Evolutionary conservation across 1,140 invertebrate species (phyloP), one percentile per base, ranked within the genome.

Genomic region (Psilanteris sp.): DNA sequence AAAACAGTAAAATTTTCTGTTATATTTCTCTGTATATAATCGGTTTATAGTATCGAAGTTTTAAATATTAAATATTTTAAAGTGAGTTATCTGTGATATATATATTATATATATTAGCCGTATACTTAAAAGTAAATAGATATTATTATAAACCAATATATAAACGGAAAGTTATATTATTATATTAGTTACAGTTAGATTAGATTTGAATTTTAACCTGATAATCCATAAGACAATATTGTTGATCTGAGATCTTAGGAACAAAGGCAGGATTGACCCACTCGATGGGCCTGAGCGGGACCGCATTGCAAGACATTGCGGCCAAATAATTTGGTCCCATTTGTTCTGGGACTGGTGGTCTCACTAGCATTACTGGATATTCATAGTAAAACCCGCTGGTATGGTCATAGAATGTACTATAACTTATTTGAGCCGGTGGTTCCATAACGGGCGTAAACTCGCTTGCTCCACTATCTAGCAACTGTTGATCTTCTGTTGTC

Each of bases 201-300:
- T n/a, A n/a, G n/a, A n/a, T n/a, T 37, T 22, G 14, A 34, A 7
- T 41, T 26, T 16, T n/a, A n/a, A 44, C 86, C 79, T 88, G 84
- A 71, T 88, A 87, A 36, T 87, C 83, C 70, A 87, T 79, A 20
- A 85, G 72, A 39, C 84, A 87, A 61, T 87, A 88, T 18, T 81
- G 81, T 22, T 86, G 80, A 9, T 78, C 79, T 27, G 79, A 71
- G 43, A 84, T 44, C 78, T 87, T 84, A 36, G 86, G 85, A 68
- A 87, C 82, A 37, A 82, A 89, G 6, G 83, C 81, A 48, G 88
- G 88, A 77, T 89, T 89, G 59, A 89, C 81, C 89, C 89, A 90
- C 10, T 90, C 87, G 7, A 90, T 83, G 24, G 89, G 83, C 55
- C 89, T 83, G 7, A 90, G 61, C 24, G 89, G 88, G 1, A 89